Conservation (phyloP, 2,113 vertebrate genomes). For the Motacilla tschutschensis region DNA sequence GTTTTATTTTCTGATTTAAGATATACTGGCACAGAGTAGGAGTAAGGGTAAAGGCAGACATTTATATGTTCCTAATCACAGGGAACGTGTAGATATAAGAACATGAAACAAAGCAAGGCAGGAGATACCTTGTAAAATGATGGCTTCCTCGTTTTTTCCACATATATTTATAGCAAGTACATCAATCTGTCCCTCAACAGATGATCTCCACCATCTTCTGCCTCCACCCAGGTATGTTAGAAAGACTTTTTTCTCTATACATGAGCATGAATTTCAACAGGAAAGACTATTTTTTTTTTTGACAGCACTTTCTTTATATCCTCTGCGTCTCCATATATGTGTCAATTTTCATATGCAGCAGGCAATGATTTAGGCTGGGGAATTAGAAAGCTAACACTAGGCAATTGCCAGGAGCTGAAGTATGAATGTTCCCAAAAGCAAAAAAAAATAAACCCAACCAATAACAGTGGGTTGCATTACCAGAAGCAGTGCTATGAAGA, state of each 20-base stretch:
- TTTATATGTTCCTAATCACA: background rate
- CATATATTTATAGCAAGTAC: background rate
- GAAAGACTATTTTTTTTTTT: background rate
- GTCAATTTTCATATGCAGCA: background rate
- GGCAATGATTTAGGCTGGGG: background rate
- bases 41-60: background rate
- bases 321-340: background rate
- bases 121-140: background rate
- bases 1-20: background rate
- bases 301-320: background rate
- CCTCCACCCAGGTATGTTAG: background rate
- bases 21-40: accelerated
- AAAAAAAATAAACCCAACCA: background rate
- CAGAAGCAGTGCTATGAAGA: background rate
- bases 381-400: background rate
- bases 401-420: background rate
- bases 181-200: background rate
- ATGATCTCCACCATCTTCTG: background rate
- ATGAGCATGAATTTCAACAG: background rate
- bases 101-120: background rate
- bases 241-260: background rate
- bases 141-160: background rate
- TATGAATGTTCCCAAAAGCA: background rate
- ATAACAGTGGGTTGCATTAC: background rate
- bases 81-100: accelerated